Evolutionary conservation across 37 sponge, comb jelly and placozoan genomes (phyloP).

Genomic region (Ianthella basta): DNA sequence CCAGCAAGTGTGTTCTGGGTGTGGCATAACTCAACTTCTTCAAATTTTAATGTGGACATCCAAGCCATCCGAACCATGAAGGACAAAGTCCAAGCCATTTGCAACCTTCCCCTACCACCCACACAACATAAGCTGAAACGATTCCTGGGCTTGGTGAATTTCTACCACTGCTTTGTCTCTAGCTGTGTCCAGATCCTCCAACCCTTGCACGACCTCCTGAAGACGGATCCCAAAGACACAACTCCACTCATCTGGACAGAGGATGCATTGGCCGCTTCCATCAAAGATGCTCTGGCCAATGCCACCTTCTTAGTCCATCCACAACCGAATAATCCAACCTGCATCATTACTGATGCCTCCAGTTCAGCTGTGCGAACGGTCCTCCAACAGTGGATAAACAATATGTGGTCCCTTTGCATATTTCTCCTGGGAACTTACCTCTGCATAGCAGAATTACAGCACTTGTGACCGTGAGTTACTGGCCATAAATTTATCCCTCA

Average conservation of each 20-base stretch:
- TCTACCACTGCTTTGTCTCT: not conserved
- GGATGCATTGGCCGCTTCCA: not conserved
- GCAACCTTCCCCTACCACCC: not conserved
- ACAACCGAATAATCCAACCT: not conserved
- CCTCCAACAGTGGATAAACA: not conserved
- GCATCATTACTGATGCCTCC: not conserved
- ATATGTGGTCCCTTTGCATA: not conserved
- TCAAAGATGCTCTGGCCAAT: slow-evolving; percentile 14
- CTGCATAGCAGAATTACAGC: not conserved
- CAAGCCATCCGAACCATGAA: not conserved
- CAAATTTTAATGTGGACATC: too few species aligned
- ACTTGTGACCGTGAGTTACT: too few species aligned
- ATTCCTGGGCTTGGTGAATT: not conserved
- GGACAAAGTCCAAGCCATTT: not conserved
- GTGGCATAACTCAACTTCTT: not conserved
- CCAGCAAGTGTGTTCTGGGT: not conserved
- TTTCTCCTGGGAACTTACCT: not conserved
- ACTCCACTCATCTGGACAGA: too few species aligned
- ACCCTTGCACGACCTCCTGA: not conserved
- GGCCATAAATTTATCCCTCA: not conserved
- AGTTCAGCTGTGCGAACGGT: not conserved
- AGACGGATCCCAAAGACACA: too few species aligned
- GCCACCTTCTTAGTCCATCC: slow-evolving; percentile 1
- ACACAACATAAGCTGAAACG: not conserved
- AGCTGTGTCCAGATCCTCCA: not conserved